phyloP scores from a whole-genome alignment of 2,888 invertebrate genomes.

The Lysandra coridon region DNA sequence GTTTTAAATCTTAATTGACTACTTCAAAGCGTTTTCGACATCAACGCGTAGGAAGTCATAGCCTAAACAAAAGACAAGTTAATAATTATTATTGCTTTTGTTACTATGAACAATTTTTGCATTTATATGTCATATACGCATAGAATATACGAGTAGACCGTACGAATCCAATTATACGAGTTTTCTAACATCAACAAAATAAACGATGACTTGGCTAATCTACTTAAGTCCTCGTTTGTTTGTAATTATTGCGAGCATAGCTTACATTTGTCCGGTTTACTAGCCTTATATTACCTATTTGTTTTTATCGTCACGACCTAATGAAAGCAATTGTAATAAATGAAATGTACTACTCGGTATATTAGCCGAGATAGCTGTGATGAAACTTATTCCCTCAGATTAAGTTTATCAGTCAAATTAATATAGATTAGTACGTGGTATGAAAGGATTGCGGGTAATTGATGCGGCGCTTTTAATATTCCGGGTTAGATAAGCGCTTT shows the following conservation, averaged over 20 bases:
- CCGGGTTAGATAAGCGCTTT: not conserved
- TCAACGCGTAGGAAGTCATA: too few species aligned
- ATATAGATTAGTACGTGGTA: slow-evolving; percentile 12
- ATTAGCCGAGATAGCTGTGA: not conserved
- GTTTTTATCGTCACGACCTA: slow-evolving; percentile 7
- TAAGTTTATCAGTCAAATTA: slow-evolving; percentile 22
- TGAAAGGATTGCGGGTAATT: slow-evolving; percentile 1
- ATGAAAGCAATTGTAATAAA: not conserved
- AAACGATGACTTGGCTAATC: not conserved
- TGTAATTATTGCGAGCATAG: not conserved
- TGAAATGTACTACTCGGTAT: not conserved
- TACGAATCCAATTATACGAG: not conserved
- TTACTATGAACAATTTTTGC: too few species aligned
- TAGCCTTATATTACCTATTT: not conserved
- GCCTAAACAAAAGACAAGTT: too few species aligned
- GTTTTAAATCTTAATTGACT: too few species aligned
- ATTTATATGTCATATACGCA: too few species aligned
- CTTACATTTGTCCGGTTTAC: not conserved
- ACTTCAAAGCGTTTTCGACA: too few species aligned
- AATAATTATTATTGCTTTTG: too few species aligned
- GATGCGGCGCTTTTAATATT: slow-evolving; percentile 8
- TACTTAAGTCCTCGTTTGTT: not conserved
- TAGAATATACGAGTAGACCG: too few species aligned
- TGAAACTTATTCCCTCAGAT: not conserved
- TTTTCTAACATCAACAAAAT: not conserved